Evolutionary conservation across 2,888 invertebrate genomes (phyloP).

Genomic region (Diarsia rubi): DNA sequence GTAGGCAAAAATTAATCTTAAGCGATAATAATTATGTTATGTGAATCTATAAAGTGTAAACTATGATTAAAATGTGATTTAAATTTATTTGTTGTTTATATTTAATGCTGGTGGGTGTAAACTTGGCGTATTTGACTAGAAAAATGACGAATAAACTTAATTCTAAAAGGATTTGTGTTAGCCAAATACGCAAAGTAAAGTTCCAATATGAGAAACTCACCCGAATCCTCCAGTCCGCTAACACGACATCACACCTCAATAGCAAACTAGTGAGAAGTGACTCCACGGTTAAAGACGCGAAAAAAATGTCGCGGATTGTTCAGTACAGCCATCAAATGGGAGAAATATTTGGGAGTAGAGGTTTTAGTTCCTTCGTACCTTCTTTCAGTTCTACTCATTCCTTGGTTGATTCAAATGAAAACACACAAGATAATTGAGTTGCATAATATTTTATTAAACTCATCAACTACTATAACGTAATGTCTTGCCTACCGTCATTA

Average conservation of each 20-base stretch:
- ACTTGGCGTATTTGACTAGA: background rate
- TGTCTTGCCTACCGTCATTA: conserved; percentile 28
- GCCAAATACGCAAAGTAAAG: background rate
- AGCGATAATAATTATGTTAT: conserved; percentile 84
- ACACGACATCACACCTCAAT: background rate
- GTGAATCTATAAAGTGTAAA: conserved; percentile 86
- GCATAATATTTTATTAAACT: conserved; percentile 65
- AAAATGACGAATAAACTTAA: background rate
- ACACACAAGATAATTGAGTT: conserved; percentile 11
- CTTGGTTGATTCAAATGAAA: background rate
- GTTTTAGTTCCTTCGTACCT: too few species aligned
- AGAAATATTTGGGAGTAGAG: background rate
- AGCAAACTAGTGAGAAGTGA: background rate
- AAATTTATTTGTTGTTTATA: conserved; percentile 76
- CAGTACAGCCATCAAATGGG: background rate
- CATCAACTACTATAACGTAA: conserved; percentile 56
- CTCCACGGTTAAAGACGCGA: background rate
- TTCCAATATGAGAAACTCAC: background rate
- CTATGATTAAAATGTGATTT: conserved; percentile 87
- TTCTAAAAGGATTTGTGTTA: background rate
- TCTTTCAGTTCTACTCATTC: background rate
- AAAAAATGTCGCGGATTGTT: background rate
- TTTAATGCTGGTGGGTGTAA: conserved; percentile 14
- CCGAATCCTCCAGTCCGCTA: background rate
- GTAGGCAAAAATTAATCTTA: conserved; percentile 85